Percentiles rank a stretch among this genome's conserved stretches.
These are phyloP conservation scores for Jacana jacana DNA, from an alignment of 2,113 vertebrate species.

Conservation along the genomic window DNA sequence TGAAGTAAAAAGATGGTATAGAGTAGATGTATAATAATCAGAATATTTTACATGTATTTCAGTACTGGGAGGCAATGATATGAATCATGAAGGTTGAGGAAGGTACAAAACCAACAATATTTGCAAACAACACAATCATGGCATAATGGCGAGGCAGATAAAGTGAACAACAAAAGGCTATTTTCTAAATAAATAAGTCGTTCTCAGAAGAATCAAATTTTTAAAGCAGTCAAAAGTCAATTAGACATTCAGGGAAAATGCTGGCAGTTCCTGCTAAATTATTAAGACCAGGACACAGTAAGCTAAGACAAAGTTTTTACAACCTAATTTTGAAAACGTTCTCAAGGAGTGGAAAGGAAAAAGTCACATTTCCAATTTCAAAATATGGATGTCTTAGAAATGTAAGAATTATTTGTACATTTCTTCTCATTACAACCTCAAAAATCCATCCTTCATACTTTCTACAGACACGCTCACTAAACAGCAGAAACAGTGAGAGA, in stretches of 20 bases:
- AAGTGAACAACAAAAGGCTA: background rate
- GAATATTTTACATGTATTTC: background rate
- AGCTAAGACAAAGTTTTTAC: background rate
- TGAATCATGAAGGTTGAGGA: background rate
- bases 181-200: slow-evolving; percentile 22
- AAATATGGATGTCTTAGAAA: background rate
- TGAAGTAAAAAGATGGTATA: background rate
- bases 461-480: background rate
- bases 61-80: background rate
- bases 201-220: background rate
- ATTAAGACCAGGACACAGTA: background rate
- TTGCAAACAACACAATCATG: slow-evolving; percentile 17
- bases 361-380: background rate
- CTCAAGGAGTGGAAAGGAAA: background rate
- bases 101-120: background rate
- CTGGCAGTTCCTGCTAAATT: background rate
- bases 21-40: background rate
- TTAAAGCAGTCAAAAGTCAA: background rate
- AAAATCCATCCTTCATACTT: background rate
- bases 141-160: slow-evolving; percentile 3
- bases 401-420: background rate
- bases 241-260: background rate
- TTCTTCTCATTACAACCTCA: background rate
- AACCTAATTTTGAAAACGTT: background rate
- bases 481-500: background rate